Evolutionary conservation across 2,888 invertebrate species (phyloP), one percentile per base, ranked within the genome.

Genomic region (Scaptomyza flava): DNA sequence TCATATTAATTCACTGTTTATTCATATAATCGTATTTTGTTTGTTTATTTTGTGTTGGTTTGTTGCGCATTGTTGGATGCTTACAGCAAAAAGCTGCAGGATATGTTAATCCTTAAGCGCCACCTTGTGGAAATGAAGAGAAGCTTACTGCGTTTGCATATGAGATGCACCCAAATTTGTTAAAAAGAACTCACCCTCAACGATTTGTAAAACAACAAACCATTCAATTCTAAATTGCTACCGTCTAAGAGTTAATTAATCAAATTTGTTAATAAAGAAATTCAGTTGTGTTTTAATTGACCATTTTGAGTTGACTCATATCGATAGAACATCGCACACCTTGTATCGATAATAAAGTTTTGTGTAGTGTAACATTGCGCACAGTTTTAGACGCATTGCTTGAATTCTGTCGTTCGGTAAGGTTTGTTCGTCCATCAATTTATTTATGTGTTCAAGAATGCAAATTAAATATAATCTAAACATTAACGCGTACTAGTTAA

Each of bases 331-430:
- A 33, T 30, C 12, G 12, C 14, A 63, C 7, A 9, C 3, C 0
- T 6, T 2, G 6, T 43, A 64, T 67, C 48, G 62, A 53, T 63
- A 52, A 36, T 17, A 63, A 56, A 63, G 64, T 69, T 71, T 72
- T 27, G 38, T 3, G 31, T 34, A 52, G n/a, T 27, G 30, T 12
- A 41, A 12, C 57, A 58, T 47, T 69, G 38, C 41, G 7, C 36
- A 69, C 69, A 72, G 69, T 70, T 70, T 70, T 36, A 72, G 65
- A 3, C 47, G 72, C 36, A 72, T 70, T 70, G 70, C 72, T 58
- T 72, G 50, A 70, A 58, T 65, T 65, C 54, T 71, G 73, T 72
- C 77, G 73, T 72, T 72, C 77, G 78, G 73, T 72, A 77, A 77
- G 78, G 56, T 77, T 72, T 62, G 46, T 69, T 57, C 52, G 67